phyloP scores from a whole-genome alignment of 1,140 invertebrate genomes.

The Caenorhabditis brenneri region DNA sequence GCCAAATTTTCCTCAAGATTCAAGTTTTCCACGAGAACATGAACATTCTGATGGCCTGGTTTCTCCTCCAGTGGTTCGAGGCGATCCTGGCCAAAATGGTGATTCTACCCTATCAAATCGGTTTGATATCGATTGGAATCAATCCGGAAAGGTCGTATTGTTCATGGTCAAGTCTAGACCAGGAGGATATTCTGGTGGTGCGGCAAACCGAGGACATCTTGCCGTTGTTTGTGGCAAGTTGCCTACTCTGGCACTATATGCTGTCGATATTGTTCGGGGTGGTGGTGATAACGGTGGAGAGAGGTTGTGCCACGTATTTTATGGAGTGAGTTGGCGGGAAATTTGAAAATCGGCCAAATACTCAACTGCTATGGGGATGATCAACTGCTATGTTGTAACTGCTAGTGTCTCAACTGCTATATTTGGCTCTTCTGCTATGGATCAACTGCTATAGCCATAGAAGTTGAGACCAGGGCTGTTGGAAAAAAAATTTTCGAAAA shows the following conservation, averaged over 20 bases:
- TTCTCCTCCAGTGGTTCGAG: not conserved
- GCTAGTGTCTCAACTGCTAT: too few species aligned
- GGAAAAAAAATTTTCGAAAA: too few species aligned
- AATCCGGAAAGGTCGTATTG: not conserved
- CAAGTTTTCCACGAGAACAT: not conserved
- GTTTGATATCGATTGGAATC: not conserved
- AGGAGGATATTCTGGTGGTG: not conserved
- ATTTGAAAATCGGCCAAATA: too few species aligned
- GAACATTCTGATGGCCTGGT: not conserved
- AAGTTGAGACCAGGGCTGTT: too few species aligned
- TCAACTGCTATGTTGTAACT: too few species aligned
- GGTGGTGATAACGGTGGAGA: not conserved
- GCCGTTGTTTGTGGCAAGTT: not conserved
- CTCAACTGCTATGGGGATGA: too few species aligned
- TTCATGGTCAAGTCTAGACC: not conserved
- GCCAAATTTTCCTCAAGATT: not conserved
- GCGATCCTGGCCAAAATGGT: not conserved
- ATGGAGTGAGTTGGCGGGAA: slow-evolving; percentile 1
- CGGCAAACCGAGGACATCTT: not conserved
- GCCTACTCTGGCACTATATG: not conserved
- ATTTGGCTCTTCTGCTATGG: too few species aligned
- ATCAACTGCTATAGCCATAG: too few species aligned
- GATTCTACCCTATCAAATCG: not conserved
- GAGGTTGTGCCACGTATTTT: not conserved
- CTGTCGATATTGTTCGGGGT: not conserved